Base-by-base conservation (phyloP, 2,888 invertebrate species). In the Hypercompe scribonia region DNA sequence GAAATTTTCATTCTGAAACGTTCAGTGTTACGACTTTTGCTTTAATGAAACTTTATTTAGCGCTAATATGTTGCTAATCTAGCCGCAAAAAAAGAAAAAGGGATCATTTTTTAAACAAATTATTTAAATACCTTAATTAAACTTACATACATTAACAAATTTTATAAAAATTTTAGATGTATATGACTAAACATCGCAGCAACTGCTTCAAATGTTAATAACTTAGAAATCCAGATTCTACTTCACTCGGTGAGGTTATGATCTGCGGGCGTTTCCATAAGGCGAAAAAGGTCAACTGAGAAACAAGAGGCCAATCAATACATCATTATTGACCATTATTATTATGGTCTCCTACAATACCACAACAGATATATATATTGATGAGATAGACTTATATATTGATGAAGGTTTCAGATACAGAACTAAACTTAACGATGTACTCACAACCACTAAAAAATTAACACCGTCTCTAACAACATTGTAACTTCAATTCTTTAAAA, bases 1-100 rank as follows among this genome's bases (percentile, higher is more conserved):
- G 28, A 13, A 66, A 72, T 36, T 68, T 64, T 46, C 36, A 63
- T 3, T 54, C n/a, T 10, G n/a, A n/a, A 54, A 34, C 54, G 50
- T 54, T 50, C n/a, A 31, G 31, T 31, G 18, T 36, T 65, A 36
- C 11, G 10, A 64, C 24, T 65, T 34, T 24, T 24, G 11, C 13
- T 65, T 65, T 4, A 36, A 65, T n/a, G 34, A n/a, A 65, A 36
- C 28, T 15, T 61, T 31, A 31, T 61, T 7, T 31, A 61, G 13
- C 31, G 61, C 7, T 61, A 28, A 31, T 3, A 31, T 24, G 3
- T 18, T 15, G 46, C 15, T 11, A 15, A 28, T 61, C 7, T 15
- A 15, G 15, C 13, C 11, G 3, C 2, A 5, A 18, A 61, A 18
- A 1, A 46, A 5, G 15, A 28, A 61, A 0, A 61, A 31, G 18